Evolutionary conservation across 2,113 vertebrate genomes (phyloP).

Genomic region (Emydocephalus ijimae): DNA sequence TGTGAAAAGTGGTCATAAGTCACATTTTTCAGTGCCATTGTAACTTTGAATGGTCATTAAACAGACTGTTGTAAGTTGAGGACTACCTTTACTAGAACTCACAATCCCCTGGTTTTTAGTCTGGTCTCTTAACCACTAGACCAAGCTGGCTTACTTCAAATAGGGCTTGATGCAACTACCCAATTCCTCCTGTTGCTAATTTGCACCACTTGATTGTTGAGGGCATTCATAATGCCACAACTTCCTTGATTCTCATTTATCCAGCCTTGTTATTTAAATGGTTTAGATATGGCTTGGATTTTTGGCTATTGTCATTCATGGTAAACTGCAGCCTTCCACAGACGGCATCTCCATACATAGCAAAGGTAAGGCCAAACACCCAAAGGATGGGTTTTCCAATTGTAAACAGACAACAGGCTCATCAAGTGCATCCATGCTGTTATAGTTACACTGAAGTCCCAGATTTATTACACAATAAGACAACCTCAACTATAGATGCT

Average conservation of each 20-base stretch:
- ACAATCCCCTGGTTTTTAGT: not conserved
- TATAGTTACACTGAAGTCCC: conserved; percentile 11
- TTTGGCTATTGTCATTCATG: not conserved
- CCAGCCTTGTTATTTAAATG: conserved; percentile 1
- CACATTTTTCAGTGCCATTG: no score
- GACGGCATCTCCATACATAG: not conserved
- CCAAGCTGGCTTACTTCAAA: not conserved
- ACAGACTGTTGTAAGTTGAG: no score
- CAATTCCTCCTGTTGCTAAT: not conserved
- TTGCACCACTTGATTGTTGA: not conserved
- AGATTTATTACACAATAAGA: not conserved
- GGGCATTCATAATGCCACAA: not conserved
- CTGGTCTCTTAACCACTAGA: not conserved
- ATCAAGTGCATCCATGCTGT: not conserved
- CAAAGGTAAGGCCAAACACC: not conserved
- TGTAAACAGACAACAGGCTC: not conserved
- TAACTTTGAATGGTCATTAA: no score
- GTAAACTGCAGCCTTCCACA: not conserved
- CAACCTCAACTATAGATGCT: conserved; percentile 38
- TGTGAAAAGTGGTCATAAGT: no score
- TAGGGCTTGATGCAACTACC: not conserved
- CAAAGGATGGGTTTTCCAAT: not conserved
- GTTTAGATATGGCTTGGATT: not conserved
- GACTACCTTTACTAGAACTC: not conserved
- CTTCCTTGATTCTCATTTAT: not conserved